Evolutionary conservation across 2,888 invertebrate species (phyloP).

Genomic region (Cephus pulcher): DNA sequence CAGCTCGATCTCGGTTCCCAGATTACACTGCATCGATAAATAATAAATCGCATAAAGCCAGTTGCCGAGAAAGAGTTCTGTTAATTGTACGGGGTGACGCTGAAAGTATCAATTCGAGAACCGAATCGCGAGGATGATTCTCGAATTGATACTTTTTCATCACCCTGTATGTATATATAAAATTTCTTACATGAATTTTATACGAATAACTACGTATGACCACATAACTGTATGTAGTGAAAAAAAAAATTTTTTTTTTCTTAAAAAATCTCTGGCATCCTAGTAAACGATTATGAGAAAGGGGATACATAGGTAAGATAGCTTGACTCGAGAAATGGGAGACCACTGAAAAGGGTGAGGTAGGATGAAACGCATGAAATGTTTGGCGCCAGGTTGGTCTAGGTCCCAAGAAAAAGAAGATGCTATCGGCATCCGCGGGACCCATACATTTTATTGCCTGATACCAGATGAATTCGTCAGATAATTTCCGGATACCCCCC

Average conservation of each 20-base stretch:
- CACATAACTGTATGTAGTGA: no score
- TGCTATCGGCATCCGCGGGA: conserved; percentile 52
- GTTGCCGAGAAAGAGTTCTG: not conserved
- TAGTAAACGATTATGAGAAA: no score
- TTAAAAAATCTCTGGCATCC: no score
- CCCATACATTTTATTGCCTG: conserved; percentile 61
- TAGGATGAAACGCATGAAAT: not conserved
- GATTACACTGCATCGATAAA: conserved; percentile 50
- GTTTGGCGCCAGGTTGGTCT: conserved; percentile 18
- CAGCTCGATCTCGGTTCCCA: conserved; percentile 37
- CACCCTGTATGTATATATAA: no score
- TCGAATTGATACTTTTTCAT: no score
- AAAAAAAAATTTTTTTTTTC: no score
- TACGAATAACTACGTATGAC: no score
- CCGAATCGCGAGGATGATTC: no score
- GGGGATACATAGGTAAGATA: no score
- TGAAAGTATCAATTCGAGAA: not conserved
- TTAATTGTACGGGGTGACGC: not conserved
- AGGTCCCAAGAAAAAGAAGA: conserved; percentile 34
- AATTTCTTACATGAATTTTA: no score
- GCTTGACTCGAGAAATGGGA: not conserved
- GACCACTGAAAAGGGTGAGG: not conserved
- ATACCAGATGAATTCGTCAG: conserved; percentile 64
- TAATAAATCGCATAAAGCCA: conserved; percentile 34
- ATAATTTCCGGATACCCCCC: conserved; percentile 43